These are phyloP conservation scores for Charanyca ferruginea DNA, from an alignment of 2,888 invertebrate genomes.

Conservation along the genomic window DNA sequence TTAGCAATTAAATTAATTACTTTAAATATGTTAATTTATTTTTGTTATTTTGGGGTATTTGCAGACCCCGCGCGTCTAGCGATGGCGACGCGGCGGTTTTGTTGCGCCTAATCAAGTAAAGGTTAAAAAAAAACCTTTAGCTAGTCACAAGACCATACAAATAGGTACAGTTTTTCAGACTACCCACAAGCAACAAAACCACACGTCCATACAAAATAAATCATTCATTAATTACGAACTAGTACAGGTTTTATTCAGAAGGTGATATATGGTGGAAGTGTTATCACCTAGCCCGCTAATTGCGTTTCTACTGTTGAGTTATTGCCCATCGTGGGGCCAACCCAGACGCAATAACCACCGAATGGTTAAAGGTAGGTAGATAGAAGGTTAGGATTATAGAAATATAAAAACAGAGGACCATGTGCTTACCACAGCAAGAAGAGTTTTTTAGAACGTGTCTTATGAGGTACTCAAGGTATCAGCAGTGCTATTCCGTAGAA, in stretches of 20 bases:
- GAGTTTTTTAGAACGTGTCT: too few relatives aligned
- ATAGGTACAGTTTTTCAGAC: slow-evolving; percentile 18
- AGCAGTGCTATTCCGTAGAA: too few relatives aligned
- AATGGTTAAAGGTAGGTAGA: slow-evolving; percentile 3
- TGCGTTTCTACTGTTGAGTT: slow-evolving; percentile 84
- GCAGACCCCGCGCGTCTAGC: too few relatives aligned
- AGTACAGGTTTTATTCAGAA: slow-evolving; percentile 69
- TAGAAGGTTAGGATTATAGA: slow-evolving; percentile 40
- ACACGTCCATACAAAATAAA: slow-evolving; percentile 49
- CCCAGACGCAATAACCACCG: slow-evolving; percentile 63
- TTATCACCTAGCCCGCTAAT: slow-evolving; percentile 86
- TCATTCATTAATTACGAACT: slow-evolving; percentile 63
- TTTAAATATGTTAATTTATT: too few relatives aligned
- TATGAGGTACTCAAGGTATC: too few relatives aligned
- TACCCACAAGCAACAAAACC: slow-evolving; percentile 39
- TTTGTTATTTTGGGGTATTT: too few relatives aligned
- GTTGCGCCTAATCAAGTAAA: too few relatives aligned
- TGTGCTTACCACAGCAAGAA: background rate
- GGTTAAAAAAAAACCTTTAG: too few relatives aligned
- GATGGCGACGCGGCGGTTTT: too few relatives aligned
- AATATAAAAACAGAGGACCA: too few relatives aligned
- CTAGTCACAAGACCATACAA: background rate
- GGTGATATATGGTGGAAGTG: slow-evolving; percentile 66
- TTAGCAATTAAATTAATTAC: too few relatives aligned
- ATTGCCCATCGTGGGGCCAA: slow-evolving; percentile 70